A percentile compares a stretch with the other conserved stretches of the same genome.
Evolutionary conservation across 2,888 invertebrate genomes (phyloP).

Genomic region (Euplexia lucipara): DNA sequence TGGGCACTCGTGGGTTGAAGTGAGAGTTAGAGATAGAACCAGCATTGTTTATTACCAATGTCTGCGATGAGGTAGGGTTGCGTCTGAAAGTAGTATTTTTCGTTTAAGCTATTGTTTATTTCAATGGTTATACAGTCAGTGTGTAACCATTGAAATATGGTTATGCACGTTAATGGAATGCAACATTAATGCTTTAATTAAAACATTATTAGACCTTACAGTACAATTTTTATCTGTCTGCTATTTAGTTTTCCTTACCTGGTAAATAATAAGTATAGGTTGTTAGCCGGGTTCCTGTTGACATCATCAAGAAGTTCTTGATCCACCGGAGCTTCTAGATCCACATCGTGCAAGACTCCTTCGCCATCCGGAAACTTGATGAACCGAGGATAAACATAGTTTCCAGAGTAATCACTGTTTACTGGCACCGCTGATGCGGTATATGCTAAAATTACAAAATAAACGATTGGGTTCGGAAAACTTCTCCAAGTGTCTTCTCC

Average conservation of each 20-base stretch:
- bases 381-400: slow-evolving; percentile 68
- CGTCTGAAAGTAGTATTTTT: slow-evolving; percentile 62
- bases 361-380: slow-evolving; percentile 74
- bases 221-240: neutral
- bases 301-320: slow-evolving; percentile 68
- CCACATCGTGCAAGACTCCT: slow-evolving; percentile 70
- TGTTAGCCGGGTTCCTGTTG: slow-evolving; percentile 72
- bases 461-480: neutral
- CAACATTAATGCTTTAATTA: too few species aligned
- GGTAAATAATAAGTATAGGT: slow-evolving; percentile 70
- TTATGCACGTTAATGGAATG: too few species aligned
- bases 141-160: too few species aligned
- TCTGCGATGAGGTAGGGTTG: slow-evolving; percentile 68
- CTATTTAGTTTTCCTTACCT: slow-evolving; percentile 61
- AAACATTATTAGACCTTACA: neutral
- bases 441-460: slow-evolving; percentile 63
- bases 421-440: slow-evolving; percentile 70
- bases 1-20: slow-evolving; percentile 72
- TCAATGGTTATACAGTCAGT: too few species aligned
- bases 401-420: slow-evolving; percentile 49
- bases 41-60: slow-evolving; percentile 68
- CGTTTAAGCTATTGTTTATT: neutral
- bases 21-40: slow-evolving; percentile 73
- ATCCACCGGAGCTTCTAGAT: slow-evolving; percentile 72
- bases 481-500: too few species aligned